Conservation (phyloP, 2,113 vertebrate genomes). For the Hiodon tergisus region DNA sequence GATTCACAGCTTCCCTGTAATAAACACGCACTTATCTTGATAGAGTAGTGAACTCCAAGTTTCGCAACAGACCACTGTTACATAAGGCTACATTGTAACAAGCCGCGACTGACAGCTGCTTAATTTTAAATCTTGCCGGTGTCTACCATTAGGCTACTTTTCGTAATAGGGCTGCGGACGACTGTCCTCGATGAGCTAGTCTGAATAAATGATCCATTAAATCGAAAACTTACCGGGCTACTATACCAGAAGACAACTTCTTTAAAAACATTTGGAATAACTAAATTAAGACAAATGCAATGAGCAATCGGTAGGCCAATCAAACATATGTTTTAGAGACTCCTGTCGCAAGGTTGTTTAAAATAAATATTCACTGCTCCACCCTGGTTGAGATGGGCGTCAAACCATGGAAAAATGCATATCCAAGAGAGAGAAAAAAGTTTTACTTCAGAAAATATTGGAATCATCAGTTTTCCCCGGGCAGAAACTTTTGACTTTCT, state of each 20-base stretch:
- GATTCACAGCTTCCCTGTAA: neutral
- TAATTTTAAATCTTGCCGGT: slow-evolving; percentile 21
- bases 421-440: slow-evolving; percentile 18
- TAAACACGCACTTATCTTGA: neutral
- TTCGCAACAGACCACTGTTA: slow-evolving; percentile 54
- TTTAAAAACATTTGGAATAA: neutral
- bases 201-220: neutral
- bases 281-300: no score
- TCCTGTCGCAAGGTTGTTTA: slow-evolving; percentile 4
- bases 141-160: neutral
- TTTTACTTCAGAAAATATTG: slow-evolving; percentile 8
- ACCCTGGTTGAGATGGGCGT: neutral
- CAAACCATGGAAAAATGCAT: slow-evolving; percentile 5
- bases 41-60: slow-evolving; percentile 41
- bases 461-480: slow-evolving; percentile 8
- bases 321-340: no score
- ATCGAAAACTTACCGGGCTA: slow-evolving; percentile 13
- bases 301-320: no score
- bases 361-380: neutral
- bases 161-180: neutral
- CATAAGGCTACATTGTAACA: slow-evolving; percentile 52
- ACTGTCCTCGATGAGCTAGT: neutral
- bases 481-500: neutral
- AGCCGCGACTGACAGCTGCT: slow-evolving; percentile 29
- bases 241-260: neutral